These are phyloP conservation scores for Chironomus riparius DNA, from an alignment of 2,888 invertebrate species.

Conservation along the genomic window DNA sequence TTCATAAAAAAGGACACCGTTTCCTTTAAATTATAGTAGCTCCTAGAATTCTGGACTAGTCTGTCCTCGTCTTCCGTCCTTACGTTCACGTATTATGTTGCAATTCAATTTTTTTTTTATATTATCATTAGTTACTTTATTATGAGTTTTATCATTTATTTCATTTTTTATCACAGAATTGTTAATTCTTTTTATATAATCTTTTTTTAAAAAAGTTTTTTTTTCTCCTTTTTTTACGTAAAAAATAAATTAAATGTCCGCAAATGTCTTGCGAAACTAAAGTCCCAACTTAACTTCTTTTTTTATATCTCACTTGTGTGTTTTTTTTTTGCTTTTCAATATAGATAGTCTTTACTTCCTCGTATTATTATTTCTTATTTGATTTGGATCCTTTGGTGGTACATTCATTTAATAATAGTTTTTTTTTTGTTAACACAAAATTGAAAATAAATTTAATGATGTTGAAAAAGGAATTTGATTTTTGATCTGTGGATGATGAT, in stretches of 20 bases:
- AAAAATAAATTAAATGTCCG: slow-evolving; percentile 16
- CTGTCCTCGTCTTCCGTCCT: background rate
- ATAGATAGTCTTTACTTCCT: background rate
- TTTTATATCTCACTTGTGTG: background rate
- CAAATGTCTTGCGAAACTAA: background rate
- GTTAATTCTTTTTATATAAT: slow-evolving; percentile 23
- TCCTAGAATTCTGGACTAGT: background rate
- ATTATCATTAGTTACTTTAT: background rate
- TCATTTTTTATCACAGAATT: slow-evolving; percentile 27
- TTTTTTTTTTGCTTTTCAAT: background rate
- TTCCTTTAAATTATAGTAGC: background rate
- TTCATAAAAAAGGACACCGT: background rate
- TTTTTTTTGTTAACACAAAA: slow-evolving; percentile 23
- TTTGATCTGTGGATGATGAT: too few relatives aligned
- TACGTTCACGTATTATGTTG: background rate
- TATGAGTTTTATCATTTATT: slow-evolving; percentile 27
- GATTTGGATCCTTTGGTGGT: slow-evolving; percentile 27
- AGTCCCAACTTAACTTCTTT: background rate
- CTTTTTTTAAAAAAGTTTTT: background rate
- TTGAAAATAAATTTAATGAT: background rate
- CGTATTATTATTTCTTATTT: background rate
- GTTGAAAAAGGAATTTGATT: background rate
- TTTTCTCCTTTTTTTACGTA: slow-evolving; percentile 13
- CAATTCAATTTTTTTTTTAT: background rate
- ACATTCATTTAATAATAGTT: slow-evolving; percentile 1